Conservation (phyloP, 2,888 invertebrate genomes). For the Hirtodrosophila cameraria region DNA sequence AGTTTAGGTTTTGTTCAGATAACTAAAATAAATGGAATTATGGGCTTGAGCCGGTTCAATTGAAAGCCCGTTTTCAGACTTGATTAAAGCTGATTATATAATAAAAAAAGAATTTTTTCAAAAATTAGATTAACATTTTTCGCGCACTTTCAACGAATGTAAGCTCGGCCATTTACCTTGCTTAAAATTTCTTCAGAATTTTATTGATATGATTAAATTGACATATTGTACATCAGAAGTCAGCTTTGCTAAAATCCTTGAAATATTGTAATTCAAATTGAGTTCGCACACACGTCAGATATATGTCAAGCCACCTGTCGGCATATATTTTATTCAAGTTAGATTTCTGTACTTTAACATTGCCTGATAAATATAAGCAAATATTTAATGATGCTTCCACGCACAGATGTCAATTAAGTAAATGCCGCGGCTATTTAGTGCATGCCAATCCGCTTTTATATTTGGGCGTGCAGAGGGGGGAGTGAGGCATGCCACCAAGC, state of each 20-base stretch:
- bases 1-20: too few species aligned
- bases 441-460: constrained; percentile 64
- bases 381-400: constrained; percentile 49
- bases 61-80: too few species aligned
- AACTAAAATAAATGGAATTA: too few species aligned
- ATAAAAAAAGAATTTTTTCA: too few species aligned
- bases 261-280: constrained; percentile 49
- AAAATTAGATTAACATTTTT: too few species aligned
- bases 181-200: constrained; percentile 20
- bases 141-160: constrained; percentile 1
- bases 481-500: constrained; percentile 16
- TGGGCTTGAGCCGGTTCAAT: too few species aligned
- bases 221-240: constrained; percentile 29
- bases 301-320: constrained; percentile 55
- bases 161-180: constrained; percentile 3
- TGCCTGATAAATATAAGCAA: constrained; percentile 45
- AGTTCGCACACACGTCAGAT: constrained; percentile 52
- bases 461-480: too few species aligned
- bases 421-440: constrained; percentile 67
- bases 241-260: constrained; percentile 26
- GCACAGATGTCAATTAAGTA: constrained; percentile 70
- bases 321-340: constrained; percentile 12
- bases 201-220: constrained; percentile 32
- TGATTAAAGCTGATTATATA: too few species aligned
- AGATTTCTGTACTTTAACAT: background rate